Evolutionary conservation across 2,797 vertebrate genomes (phyloP), one percentile per base, ranked within the genome.

Genomic region (Schizothorax lantsangensis): DNA sequence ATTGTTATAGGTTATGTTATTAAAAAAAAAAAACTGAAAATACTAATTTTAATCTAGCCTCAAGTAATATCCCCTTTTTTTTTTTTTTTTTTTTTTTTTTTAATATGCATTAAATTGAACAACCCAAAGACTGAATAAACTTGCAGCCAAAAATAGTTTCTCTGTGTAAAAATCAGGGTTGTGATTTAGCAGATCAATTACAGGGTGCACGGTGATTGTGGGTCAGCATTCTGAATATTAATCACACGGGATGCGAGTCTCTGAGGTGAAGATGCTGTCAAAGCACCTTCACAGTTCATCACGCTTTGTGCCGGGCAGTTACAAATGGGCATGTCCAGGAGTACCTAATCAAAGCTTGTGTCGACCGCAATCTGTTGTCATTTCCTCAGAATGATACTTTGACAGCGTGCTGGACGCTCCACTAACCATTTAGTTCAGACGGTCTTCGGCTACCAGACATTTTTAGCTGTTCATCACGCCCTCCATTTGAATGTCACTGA

Each of bases 371-470:
- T 83, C 83, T 88, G 87, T 90, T 87, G 77, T 86, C 59, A 83
- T 80, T 90, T 88, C 52, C 79, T 84, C 79, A 38, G 73, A 83
- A 80, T 77, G 52, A 84, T 75, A 77, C 54, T 86, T 86, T 80
- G 85, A 74, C 73, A 59, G 85, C 66, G 74, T 49, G 23, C 38
- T 72, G 30, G 33, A 69, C 38, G 68, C 80, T 72, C 49, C 38
- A 77, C 40, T 88, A 43, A 33, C 47, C 78, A 84, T 91, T 85
- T 75, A 83, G 84, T 85, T 78, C 80, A 86, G 47, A 33, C 40
- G 62, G 57, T 87, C 23, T 88, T 40, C 69, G 30, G 73, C n/a
- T 62, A 54, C 47, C 71, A 79, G 68, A 82, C 68, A 54, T 73
- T 57, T 86, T 26, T 54, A 66, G 19, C 26, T 30, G 5, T 83